phyloP scores from a whole-genome alignment of 1,140 invertebrate species.

The Pachypeltis micranthus region DNA sequence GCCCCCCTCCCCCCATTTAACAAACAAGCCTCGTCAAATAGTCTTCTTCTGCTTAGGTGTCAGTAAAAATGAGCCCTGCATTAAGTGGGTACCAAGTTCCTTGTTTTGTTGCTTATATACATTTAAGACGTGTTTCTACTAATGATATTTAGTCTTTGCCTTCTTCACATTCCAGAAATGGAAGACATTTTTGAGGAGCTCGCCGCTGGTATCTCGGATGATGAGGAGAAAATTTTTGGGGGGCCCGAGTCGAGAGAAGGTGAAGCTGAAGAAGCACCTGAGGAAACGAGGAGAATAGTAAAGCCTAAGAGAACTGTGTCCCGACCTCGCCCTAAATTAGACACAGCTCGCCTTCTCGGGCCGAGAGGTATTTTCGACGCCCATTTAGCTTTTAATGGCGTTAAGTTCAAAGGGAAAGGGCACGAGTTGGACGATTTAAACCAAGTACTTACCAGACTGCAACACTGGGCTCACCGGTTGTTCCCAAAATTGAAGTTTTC shows the following conservation, averaged over 20 bases:
- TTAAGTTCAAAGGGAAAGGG: conserved; percentile 74
- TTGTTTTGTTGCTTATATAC: too few species aligned
- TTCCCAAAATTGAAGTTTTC: conserved; percentile 59
- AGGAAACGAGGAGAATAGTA: conserved; percentile 1
- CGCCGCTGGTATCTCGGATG: background rate
- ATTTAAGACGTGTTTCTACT: too few species aligned
- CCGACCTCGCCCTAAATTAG: background rate
- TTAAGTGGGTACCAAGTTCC: too few species aligned
- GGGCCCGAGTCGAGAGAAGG: background rate
- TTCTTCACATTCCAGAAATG: too few species aligned
- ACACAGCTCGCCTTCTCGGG: background rate
- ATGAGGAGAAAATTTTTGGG: background rate
- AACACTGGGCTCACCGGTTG: conserved; percentile 85
- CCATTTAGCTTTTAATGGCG: conserved; percentile 56
- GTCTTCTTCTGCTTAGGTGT: too few species aligned
- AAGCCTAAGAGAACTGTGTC: background rate
- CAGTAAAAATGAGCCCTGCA: too few species aligned
- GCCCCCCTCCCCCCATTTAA: too few species aligned
- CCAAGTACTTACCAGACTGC: conserved; percentile 62
- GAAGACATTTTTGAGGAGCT: conserved; percentile 9
- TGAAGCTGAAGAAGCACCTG: background rate
- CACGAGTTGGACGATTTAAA: conserved; percentile 74
- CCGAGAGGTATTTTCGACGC: conserved; percentile 2
- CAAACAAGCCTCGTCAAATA: too few species aligned
- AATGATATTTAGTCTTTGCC: too few species aligned